Evolutionary conservation across 2,113 vertebrate genomes (phyloP).

Genomic region (Chloroceryle aenea): DNA sequence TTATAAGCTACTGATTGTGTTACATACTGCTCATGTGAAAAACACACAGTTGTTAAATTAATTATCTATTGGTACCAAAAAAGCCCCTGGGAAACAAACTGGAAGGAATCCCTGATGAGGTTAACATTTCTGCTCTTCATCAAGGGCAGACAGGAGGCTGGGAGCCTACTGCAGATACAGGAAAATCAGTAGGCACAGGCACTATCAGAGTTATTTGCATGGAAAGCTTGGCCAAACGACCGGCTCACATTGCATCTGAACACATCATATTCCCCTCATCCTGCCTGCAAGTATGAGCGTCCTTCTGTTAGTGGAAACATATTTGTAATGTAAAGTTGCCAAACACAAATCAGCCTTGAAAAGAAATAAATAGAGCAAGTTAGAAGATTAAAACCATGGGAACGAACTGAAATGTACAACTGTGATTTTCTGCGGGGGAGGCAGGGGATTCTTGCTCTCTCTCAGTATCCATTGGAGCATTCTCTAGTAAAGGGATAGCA

Average conservation of each 20-base stretch:
- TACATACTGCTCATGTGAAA: not conserved
- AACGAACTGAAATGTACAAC: not conserved
- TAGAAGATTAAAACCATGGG: conserved; percentile 26
- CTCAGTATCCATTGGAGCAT: not conserved
- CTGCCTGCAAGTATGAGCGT: not conserved
- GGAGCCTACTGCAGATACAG: not conserved
- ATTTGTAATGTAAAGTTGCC: not conserved
- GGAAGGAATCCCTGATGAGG: not conserved
- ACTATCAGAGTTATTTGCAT: not conserved
- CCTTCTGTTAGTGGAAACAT: not conserved
- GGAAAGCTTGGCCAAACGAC: not conserved
- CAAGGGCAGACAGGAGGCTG: not conserved
- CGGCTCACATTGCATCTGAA: not conserved
- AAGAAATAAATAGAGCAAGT: not conserved
- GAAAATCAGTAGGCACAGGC: not conserved
- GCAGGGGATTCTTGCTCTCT: not conserved
- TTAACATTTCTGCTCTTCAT: not conserved
- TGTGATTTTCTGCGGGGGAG: not conserved
- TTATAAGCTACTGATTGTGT: not conserved
- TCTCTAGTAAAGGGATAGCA: conserved; percentile 37
- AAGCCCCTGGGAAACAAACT: not conserved
- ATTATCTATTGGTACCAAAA: not conserved
- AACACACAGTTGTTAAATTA: not conserved
- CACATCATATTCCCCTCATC: rapidly evolving
- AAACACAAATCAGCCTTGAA: not conserved